Evolutionary conservation across 1,140 invertebrate genomes (phyloP).

Genomic region (Pogonus chalceus): DNA sequence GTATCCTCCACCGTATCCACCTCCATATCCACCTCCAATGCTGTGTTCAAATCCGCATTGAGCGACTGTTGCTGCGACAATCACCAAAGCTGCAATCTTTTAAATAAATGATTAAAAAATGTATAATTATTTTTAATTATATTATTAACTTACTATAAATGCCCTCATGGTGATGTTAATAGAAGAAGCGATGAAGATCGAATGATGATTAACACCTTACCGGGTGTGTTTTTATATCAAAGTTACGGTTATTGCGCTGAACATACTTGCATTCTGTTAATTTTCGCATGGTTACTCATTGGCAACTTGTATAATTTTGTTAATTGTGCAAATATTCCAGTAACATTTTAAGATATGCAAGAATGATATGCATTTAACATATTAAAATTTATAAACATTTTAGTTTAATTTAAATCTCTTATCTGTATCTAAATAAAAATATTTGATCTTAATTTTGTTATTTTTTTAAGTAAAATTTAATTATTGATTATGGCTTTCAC

Average conservation of each 20-base stretch:
- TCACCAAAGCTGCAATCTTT: too few relatives aligned
- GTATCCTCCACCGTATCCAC: constrained; percentile 17
- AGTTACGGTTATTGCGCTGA: too few relatives aligned
- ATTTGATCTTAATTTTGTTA: background rate
- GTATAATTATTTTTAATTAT: too few relatives aligned
- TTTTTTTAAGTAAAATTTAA: background rate
- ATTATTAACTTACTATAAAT: too few relatives aligned
- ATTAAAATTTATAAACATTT: background rate
- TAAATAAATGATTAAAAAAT: too few relatives aligned
- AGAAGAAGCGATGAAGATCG: too few relatives aligned
- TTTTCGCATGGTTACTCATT: background rate
- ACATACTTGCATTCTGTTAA: too few relatives aligned
- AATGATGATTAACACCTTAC: too few relatives aligned
- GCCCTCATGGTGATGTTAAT: too few relatives aligned
- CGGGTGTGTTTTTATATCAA: too few relatives aligned
- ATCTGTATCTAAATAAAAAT: background rate
- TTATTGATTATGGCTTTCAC: background rate
- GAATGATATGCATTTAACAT: too few relatives aligned
- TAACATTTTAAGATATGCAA: background rate
- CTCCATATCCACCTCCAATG: constrained; percentile 10
- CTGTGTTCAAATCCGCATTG: background rate
- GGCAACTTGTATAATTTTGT: background rate
- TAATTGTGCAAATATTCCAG: background rate
- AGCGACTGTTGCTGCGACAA: too few relatives aligned
- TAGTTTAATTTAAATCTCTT: background rate